A percentile compares a stretch with the other conserved stretches of the same genome.
phyloP scores from a whole-genome alignment of 1,140 invertebrate species.

The Drosophila auraria region DNA sequence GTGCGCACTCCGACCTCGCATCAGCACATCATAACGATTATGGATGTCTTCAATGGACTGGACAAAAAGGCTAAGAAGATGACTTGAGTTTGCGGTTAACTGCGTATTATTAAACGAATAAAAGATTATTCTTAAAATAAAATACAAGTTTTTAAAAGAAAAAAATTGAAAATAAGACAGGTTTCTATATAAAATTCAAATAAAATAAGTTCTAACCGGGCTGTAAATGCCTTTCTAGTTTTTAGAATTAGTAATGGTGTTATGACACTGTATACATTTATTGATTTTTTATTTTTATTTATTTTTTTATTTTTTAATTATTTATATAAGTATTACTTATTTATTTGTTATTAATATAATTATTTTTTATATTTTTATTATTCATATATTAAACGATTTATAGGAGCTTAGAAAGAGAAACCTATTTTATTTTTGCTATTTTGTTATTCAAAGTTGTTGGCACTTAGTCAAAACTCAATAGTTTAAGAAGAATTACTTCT shows the following conservation, averaged over 20 bases:
- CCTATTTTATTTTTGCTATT: neutral
- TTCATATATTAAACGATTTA: neutral
- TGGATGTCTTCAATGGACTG: constrained; percentile 40
- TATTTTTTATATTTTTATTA: too few relatives aligned
- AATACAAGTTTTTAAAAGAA: too few relatives aligned
- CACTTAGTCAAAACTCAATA: too few relatives aligned
- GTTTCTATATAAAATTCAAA: neutral
- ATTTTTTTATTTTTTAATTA: too few relatives aligned
- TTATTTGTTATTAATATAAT: too few relatives aligned
- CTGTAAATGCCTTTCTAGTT: neutral
- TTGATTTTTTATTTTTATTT: neutral
- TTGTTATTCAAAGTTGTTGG: neutral
- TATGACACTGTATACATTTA: neutral
- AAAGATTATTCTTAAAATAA: too few relatives aligned
- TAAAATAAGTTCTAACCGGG: too few relatives aligned
- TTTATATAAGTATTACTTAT: too few relatives aligned
- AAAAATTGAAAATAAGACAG: neutral
- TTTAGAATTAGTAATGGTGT: neutral
- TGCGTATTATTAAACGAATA: neutral
- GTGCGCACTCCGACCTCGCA: constrained; percentile 5
- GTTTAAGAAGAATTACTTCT: too few relatives aligned
- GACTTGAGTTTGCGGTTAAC: neutral
- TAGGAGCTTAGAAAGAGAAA: neutral
- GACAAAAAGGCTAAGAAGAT: neutral
- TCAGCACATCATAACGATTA: constrained; percentile 46